A percentile compares a stretch with the other conserved stretches of the same genome.
phyloP scores from a whole-genome alignment of 2,888 invertebrate genomes.

The Arctia plantaginis region DNA sequence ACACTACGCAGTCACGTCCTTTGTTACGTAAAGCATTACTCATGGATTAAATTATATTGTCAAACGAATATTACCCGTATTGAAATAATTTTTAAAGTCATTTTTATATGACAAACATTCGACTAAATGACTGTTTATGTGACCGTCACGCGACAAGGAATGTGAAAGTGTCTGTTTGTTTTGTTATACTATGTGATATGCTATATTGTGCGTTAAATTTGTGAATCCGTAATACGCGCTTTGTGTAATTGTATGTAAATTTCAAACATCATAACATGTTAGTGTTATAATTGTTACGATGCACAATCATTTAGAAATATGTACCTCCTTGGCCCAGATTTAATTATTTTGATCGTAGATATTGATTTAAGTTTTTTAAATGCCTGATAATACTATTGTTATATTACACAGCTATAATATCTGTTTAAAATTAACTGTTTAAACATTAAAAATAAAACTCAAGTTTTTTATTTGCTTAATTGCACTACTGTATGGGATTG shows the following conservation, averaged over 20 bases:
- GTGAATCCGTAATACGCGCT: conserved; percentile 23
- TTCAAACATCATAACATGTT: conserved; percentile 7
- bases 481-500: background rate
- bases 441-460: background rate
- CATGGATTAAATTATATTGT: conserved; percentile 12
- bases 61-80: conserved; percentile 28
- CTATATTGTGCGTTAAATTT: conserved; percentile 27
- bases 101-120: conserved; percentile 35
- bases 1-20: conserved; percentile 34
- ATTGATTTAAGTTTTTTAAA: conserved; percentile 6
- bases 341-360: background rate
- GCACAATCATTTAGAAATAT: conserved; percentile 11
- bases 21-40: conserved; percentile 44
- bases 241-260: conserved; percentile 31
- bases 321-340: conserved; percentile 9
- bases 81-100: conserved; percentile 7
- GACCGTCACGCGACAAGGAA: conserved; percentile 71
- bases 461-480: too few relatives aligned
- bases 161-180: conserved; percentile 72
- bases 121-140: conserved; percentile 39
- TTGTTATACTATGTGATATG: conserved; percentile 45
- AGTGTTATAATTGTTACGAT: conserved; percentile 14
- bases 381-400: background rate
- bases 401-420: background rate
- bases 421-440: too few relatives aligned